Evolutionary conservation across 2,113 vertebrate genomes (phyloP).

Genomic region (Erythrolamprus reginae): DNA sequence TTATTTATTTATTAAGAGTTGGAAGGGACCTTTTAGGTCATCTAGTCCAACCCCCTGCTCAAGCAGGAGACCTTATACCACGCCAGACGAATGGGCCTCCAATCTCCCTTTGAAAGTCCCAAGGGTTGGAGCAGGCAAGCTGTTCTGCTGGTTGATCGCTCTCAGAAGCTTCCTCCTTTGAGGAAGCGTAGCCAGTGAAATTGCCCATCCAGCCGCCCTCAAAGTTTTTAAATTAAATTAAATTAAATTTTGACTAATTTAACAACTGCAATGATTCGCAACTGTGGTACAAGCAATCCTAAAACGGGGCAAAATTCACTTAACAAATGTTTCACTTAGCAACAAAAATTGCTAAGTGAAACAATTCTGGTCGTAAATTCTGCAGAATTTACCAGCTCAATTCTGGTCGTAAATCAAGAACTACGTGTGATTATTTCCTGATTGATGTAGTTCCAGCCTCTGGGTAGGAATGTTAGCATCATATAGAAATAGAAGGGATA

Average conservation of each 20-base stretch:
- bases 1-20: no score
- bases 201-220: background rate
- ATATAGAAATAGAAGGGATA: background rate
- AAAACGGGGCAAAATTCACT: background rate
- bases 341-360: background rate
- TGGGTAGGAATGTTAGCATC: background rate
- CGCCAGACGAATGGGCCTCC: no score
- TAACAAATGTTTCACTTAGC: background rate
- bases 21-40: no score
- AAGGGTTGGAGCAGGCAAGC: no score
- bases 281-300: background rate
- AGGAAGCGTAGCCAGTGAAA: background rate
- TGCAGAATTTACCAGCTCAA: no score
- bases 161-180: no score
- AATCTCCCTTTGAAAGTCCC: no score
- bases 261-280: background rate
- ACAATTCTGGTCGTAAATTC: background rate
- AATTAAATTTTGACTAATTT: no score
- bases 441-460: background rate
- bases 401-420: background rate
- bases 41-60: no score
- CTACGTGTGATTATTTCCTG: background rate
- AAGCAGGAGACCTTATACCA: no score
- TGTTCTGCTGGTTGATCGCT: no score
- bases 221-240: no score